These are phyloP conservation scores for Yponomeuta evonymella DNA, from an alignment of 2,888 invertebrate genomes.

Conservation along the genomic window DNA sequence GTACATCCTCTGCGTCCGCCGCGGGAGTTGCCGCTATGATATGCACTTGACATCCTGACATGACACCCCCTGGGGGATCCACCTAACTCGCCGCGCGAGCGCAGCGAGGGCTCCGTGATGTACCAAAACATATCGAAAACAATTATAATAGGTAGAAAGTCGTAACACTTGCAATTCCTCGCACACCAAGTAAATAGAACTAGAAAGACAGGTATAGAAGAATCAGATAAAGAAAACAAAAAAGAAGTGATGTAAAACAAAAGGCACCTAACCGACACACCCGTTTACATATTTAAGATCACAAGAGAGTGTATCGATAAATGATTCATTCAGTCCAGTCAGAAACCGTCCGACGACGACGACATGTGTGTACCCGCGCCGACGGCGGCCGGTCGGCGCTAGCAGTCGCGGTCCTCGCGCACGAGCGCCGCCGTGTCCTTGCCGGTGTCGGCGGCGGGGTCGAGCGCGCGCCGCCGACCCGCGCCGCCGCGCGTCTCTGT, in stretches of 20 bases:
- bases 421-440: constrained; percentile 95
- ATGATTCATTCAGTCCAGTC: not conserved
- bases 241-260: not conserved
- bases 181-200: not conserved
- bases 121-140: not conserved
- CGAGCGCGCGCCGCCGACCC: constrained; percentile 85
- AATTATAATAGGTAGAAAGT: not conserved
- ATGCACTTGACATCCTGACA: not conserved
- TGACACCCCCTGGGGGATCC: not conserved
- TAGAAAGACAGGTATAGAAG: not conserved
- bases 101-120: not conserved
- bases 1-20: not conserved
- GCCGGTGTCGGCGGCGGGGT: constrained; percentile 91
- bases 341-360: not conserved
- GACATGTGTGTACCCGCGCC: not conserved
- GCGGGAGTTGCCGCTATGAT: not conserved
- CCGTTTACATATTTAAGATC: not conserved
- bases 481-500: constrained; percentile 86
- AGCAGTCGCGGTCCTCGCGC: constrained; percentile 85
- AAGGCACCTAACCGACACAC: not conserved
- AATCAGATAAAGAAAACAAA: not conserved
- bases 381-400: constrained; percentile 27
- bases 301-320: not conserved
- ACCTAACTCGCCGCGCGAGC: not conserved
- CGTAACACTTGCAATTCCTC: not conserved